Evolutionary conservation across 2,113 vertebrate genomes (phyloP), one percentile per base, ranked within the genome.

Genomic region (Ancistrus triradiatus): DNA sequence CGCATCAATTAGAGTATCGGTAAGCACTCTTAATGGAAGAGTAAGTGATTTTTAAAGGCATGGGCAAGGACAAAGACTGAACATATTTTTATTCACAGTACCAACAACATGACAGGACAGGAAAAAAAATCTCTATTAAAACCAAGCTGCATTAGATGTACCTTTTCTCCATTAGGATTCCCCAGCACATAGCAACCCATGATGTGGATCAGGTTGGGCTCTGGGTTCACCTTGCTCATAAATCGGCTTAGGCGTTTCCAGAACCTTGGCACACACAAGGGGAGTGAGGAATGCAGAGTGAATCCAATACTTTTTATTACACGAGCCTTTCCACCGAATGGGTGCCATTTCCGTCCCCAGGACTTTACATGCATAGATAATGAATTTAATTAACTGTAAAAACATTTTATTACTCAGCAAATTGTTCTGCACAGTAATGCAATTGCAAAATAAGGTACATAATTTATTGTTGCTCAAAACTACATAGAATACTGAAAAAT

Each of bases 151-250:
- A 4, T 25, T 17, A 14, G 14, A 14, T 73, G 59, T 82, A 98
- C 95, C 95, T 98, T 99, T 76, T 97, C 95, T 80, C 96, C 96
- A 18, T 98, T 99, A 64, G 94, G 95, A 87, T 99, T 99, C 59
- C 96, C 96, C 74, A 97, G 84, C 38, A 99, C 90, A 9, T 99
- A 99, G 79, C 93, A 97, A 79, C 96, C 96, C 95, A 99, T 98
- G 72, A 99, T 88, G 72, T 98, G 93, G 73, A 99, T 89, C 74
- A 96, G 75, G 62, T 97, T 98, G 24, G 95, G 94, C 77, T 98
- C 92, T 0, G 96, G 92, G 87, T 99, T 98, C 73, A 95, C 64
- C 83, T 98, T 99, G 81, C 95, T 99, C 96, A 98, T 99, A 69
- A 98, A 83, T 27, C 90, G 88, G 76, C 95, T 94, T 74, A 99